Evolutionary conservation across 2,888 invertebrate species (phyloP).

Genomic region (Bellardia pandia): DNA sequence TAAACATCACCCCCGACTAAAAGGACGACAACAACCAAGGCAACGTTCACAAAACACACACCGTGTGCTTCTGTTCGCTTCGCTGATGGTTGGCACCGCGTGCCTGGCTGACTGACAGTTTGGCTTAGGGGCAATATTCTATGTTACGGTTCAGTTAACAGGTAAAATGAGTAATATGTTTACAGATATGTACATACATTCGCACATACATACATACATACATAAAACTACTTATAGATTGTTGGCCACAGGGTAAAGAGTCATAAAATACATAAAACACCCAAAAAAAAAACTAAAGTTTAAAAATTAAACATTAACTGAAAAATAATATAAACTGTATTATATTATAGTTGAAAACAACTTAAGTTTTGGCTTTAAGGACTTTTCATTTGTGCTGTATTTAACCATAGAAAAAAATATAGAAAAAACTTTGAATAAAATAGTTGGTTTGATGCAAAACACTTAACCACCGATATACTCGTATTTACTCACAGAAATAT

Average conservation of each 20-base stretch:
- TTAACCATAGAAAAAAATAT: no score
- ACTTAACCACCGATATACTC: no score
- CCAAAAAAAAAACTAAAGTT: conserved; percentile 33
- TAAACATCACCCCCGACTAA: conserved; percentile 1
- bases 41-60: not conserved
- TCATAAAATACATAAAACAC: conserved; percentile 29
- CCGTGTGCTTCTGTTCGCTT: not conserved
- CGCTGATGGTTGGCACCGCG: not conserved
- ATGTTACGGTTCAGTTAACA: conserved; percentile 66
- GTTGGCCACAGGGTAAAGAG: conserved; percentile 46
- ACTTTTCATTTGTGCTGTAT: not conserved
- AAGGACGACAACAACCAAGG: not conserved
- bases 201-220: no score
- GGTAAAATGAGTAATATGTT: conserved; percentile 62
- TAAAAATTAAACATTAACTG: conserved; percentile 34
- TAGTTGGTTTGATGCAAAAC: no score
- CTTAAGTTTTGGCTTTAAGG: conserved; percentile 22
- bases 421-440: no score
- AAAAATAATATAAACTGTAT: conserved; percentile 28
- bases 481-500: no score
- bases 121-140: conserved; percentile 40
- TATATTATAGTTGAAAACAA: not conserved
- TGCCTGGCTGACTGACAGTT: conserved; percentile 11
- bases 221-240: conserved; percentile 39
- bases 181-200: not conserved